Conservation (phyloP, 1,140 invertebrate species). For the Eubasilissa regina region DNA sequence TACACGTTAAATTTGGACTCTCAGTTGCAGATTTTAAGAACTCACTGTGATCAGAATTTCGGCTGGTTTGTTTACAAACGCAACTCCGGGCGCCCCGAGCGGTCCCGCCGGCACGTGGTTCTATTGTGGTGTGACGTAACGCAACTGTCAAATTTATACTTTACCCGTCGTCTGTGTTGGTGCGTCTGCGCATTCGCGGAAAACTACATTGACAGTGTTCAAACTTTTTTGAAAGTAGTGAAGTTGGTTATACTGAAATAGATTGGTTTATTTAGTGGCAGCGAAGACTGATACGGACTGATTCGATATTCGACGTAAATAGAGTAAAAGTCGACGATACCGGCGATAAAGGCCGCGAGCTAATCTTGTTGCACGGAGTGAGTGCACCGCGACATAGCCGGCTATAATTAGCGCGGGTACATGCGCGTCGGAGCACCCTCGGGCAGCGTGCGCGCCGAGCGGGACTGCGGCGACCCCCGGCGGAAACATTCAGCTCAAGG, state of each 20-base stretch:
- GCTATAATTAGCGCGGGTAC: conserved; percentile 3
- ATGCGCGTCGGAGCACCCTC: too few species aligned
- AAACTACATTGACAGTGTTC: too few species aligned
- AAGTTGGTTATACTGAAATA: neutral
- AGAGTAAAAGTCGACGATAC: neutral
- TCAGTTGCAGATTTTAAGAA: neutral
- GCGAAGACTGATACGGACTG: neutral
- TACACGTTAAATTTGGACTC: too few species aligned
- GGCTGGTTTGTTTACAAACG: conserved; percentile 18
- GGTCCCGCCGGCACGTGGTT: conserved; percentile 22
- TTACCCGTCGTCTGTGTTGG: neutral
- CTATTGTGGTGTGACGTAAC: conserved; percentile 26
- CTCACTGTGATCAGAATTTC: conserved; percentile 1
- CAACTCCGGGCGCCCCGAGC: conserved; percentile 7
- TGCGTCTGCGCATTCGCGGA: too few species aligned
- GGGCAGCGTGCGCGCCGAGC: neutral
- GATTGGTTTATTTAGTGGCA: too few species aligned
- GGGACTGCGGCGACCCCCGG: neutral
- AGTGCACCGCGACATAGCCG: neutral
- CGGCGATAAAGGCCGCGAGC: conserved; percentile 14
- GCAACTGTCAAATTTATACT: conserved; percentile 43
- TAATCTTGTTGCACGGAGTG: too few species aligned
- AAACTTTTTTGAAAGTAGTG: neutral
- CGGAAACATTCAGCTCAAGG: conserved; percentile 57
- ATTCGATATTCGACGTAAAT: neutral